Base-by-base conservation (phyloP, 2,797 vertebrate species). In the Lateolabrax maculatus region DNA sequence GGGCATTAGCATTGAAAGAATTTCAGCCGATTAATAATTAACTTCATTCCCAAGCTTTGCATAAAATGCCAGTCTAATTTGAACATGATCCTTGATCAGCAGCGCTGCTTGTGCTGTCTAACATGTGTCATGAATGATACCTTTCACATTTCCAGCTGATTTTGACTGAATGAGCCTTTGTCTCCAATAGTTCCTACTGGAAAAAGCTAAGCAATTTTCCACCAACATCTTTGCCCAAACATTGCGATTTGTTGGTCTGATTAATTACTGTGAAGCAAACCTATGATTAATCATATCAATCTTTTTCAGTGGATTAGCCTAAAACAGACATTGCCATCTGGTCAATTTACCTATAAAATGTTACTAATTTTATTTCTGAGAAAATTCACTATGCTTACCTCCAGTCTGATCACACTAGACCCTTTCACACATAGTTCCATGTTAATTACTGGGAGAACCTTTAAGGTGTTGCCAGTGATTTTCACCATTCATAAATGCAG, bases 101-200 rank as follows among this genome's bases (percentile, higher is more conserved):
- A 12, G 55, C 31, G 29, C 18, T 36, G 46, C 67, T 48, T 23
- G 0, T 6, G 0, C 1, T 6, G 4, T 65, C 19, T 12, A 25
- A 44, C 6, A 31, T 43, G 11, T 55, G 56, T 46, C 9, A 46
- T 44, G 1, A 69, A 62, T 73, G 29, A 12, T 10, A 58, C 9
- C 52, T 53, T 63, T 79, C 57, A 70, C 23, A 44, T 44, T 31
- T 65, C 29, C 21, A n/a, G 11, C 21, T 15, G 21, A 39, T 52
- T 21, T 41, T 60, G 23, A 53, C 23, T 55, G 52, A 62, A 34
- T 63, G 27, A 56, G 27, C 0, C 0, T 31, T 65, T 74, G 48
- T 55, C 19, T 74, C 44, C 1, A 21, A 23, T 43, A 25, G 63
- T 55, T 62, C 11, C 9, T 13, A 4, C 19, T 36, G 37, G 7